Conservation (phyloP, 2,113 vertebrate genomes). For the Elanoides forficatus region DNA sequence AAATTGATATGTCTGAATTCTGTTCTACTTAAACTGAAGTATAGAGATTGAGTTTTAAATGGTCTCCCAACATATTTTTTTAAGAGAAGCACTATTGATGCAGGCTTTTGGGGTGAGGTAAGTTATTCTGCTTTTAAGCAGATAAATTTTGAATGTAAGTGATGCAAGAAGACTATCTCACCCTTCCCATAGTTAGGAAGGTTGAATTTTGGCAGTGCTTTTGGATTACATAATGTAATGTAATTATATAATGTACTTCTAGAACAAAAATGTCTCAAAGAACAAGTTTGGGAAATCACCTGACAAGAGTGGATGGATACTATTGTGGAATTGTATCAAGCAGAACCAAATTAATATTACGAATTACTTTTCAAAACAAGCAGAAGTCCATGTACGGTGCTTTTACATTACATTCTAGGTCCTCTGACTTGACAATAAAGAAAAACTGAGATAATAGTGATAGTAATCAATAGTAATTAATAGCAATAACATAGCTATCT, state of each 20-base stretch:
- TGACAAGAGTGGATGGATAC: neutral
- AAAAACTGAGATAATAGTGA: neutral
- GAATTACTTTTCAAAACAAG: neutral
- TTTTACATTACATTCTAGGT: neutral
- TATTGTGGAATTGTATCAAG: neutral
- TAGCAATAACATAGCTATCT: neutral
- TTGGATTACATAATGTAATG: neutral
- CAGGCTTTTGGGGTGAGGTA: neutral
- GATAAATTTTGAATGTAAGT: neutral
- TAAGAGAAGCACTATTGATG: neutral
- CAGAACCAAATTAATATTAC: neutral
- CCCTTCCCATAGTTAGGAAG: neutral
- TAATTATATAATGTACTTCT: no score
- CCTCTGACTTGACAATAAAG: neutral
- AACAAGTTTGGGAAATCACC: neutral
- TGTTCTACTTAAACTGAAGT: neutral
- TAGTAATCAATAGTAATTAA: neutral
- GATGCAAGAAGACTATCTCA: neutral
- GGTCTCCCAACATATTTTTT: neutral
- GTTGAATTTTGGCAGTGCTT: neutral
- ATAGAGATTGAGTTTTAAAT: neutral
- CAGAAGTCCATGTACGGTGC: accelerated
- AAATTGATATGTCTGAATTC: neutral
- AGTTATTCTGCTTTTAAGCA: neutral
- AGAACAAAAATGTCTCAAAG: neutral